A percentile compares a stretch with the other conserved stretches of the same genome.
Conservation (phyloP, 2,113 vertebrate species). For the Sula dactylatra region DNA sequence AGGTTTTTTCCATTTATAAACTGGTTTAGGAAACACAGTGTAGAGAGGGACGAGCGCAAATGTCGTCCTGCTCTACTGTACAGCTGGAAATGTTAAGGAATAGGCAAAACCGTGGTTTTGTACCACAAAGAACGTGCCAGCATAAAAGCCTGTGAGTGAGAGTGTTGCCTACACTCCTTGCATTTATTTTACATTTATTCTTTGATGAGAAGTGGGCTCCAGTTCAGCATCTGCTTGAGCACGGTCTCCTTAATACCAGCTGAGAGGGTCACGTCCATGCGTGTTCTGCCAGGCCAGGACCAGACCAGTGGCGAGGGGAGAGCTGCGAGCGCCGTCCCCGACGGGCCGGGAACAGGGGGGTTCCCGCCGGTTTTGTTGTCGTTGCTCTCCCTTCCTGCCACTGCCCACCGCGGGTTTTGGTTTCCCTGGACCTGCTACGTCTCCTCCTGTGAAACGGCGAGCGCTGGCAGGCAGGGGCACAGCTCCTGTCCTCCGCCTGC, state of each 20-base stretch:
- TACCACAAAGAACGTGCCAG: accelerated
- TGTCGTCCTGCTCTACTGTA: accelerated
- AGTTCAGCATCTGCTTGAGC: not conserved
- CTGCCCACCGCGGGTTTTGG: not conserved
- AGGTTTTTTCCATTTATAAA: not conserved
- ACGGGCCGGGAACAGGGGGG: accelerated
- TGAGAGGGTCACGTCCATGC: accelerated
- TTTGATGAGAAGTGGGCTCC: not conserved
- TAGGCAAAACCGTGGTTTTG: not conserved
- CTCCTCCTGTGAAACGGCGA: not conserved
- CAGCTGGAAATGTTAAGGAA: not conserved
- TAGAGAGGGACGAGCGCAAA: not conserved
- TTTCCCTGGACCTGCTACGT: not conserved
- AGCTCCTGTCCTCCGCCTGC: not conserved
- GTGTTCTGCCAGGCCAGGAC: not conserved
- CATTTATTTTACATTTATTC: not conserved
- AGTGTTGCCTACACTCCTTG: not conserved
- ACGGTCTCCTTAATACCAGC: not conserved
- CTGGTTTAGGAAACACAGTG: accelerated
- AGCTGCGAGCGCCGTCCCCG: not conserved
- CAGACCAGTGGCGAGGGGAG: not conserved
- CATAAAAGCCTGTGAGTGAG: accelerated
- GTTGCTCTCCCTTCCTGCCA: not conserved
- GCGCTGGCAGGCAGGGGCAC: not conserved
- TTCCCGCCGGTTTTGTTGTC: not conserved